Evolutionary conservation across 2,888 invertebrate genomes (phyloP).

Genomic region (Trichopoda pennipes): DNA sequence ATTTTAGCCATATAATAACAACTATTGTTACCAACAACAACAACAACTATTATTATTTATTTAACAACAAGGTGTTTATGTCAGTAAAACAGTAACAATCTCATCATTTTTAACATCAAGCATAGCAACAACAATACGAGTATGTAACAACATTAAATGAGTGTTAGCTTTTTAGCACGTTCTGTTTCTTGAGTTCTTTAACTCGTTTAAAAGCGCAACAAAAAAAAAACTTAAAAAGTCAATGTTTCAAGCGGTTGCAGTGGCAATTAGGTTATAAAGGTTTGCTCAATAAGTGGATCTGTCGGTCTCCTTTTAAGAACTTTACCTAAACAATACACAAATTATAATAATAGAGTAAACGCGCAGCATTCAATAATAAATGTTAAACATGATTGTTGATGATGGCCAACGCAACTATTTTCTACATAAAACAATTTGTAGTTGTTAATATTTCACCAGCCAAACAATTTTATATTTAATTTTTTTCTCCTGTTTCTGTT

Average conservation of each 20-base stretch:
- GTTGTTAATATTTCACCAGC: constrained; percentile 45
- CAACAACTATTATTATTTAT: constrained; percentile 49
- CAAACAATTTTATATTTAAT: constrained; percentile 25
- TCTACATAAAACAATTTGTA: constrained; percentile 15
- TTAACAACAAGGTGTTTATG: constrained; percentile 63
- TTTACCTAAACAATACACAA: constrained; percentile 15
- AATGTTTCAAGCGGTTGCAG: constrained; percentile 23
- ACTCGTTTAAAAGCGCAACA: neutral
- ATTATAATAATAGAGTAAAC: constrained; percentile 37
- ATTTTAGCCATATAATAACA: constrained; percentile 34
- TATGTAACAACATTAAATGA: constrained; percentile 48
- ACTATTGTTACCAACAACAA: constrained; percentile 25
- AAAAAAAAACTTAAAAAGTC: neutral
- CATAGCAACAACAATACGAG: constrained; percentile 4
- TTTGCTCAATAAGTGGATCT: neutral
- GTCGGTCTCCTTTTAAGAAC: constrained; percentile 33
- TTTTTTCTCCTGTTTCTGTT: neutral
- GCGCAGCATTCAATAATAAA: constrained; percentile 1
- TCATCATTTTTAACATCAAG: constrained; percentile 5
- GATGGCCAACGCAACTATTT: constrained; percentile 2
- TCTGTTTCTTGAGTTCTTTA: constrained; percentile 18
- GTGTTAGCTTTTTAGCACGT: constrained; percentile 62
- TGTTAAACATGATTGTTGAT: constrained; percentile 50
- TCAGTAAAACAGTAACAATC: constrained; percentile 31
- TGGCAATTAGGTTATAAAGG: constrained; percentile 28